A percentile compares a stretch with the other conserved stretches of the same genome.
These are phyloP conservation scores for Ectemnius continuus DNA, from an alignment of 2,888 invertebrate genomes.

Conservation along the genomic window DNA sequence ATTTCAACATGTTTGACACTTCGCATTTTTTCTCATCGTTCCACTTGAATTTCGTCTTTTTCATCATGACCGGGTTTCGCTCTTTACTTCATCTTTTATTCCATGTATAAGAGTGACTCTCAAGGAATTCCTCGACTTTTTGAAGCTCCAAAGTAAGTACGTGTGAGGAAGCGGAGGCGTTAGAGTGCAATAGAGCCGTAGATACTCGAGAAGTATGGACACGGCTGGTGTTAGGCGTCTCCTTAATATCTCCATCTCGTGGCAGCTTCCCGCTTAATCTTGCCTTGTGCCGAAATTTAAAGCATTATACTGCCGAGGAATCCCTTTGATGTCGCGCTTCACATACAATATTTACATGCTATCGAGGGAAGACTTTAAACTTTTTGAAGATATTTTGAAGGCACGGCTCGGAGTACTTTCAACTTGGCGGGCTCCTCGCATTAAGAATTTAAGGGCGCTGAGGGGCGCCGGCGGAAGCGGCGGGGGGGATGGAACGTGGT, in stretches of 20 bases:
- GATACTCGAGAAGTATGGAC: too few relatives aligned
- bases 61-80: too few relatives aligned
- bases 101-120: not conserved
- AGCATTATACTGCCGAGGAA: conserved; percentile 55
- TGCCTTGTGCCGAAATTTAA: conserved; percentile 55
- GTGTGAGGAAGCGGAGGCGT: too few relatives aligned
- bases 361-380: conserved; percentile 63
- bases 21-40: too few relatives aligned
- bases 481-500: conserved; percentile 34
- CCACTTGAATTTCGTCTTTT: too few relatives aligned
- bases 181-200: too few relatives aligned
- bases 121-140: too few relatives aligned
- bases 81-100: too few relatives aligned
- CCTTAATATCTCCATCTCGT: conserved; percentile 28
- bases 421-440: conserved; percentile 49
- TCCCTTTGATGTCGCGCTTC: conserved; percentile 61
- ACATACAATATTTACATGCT: conserved; percentile 63
- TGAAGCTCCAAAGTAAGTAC: too few relatives aligned
- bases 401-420: conserved; percentile 56
- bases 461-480: too few relatives aligned
- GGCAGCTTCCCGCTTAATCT: conserved; percentile 50
- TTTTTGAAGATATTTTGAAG: conserved; percentile 63
- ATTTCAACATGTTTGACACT: too few relatives aligned
- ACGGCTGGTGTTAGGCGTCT: conserved; percentile 20
- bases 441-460: conserved; percentile 53